Evolutionary conservation across 2,888 invertebrate species (phyloP).

Genomic region (Mantis religiosa): DNA sequence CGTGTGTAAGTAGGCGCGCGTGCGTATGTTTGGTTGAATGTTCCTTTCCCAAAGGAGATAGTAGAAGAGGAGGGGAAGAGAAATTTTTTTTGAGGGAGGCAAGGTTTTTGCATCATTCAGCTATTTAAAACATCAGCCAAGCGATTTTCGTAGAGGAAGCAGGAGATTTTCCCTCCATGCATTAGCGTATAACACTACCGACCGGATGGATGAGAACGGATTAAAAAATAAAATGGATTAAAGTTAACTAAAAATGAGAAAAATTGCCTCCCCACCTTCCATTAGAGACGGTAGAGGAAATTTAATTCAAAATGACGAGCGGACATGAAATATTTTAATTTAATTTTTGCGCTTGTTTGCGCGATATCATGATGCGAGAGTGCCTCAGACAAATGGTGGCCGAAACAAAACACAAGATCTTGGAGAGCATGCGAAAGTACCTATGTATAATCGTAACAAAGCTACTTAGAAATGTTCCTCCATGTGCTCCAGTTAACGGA

Average conservation of each 20-base stretch:
- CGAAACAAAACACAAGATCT: neutral
- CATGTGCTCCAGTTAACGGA: too few species aligned
- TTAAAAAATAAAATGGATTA: neutral
- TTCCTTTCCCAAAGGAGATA: slow-evolving; percentile 12
- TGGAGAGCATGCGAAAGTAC: too few species aligned
- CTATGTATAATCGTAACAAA: too few species aligned
- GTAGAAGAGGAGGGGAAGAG: neutral
- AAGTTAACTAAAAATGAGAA: neutral
- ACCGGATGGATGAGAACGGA: neutral
- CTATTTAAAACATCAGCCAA: slow-evolving; percentile 6
- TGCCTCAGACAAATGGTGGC: neutral
- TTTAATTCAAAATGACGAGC: neutral
- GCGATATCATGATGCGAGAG: neutral
- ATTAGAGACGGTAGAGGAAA: neutral
- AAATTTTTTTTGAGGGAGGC: neutral
- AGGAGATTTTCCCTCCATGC: neutral
- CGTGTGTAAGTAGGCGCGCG: too few species aligned
- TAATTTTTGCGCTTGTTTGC: neutral
- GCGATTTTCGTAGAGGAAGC: slow-evolving; percentile 8
- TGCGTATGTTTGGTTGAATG: slow-evolving; percentile 16
- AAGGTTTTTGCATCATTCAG: neutral
- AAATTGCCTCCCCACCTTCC: neutral
- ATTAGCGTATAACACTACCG: neutral
- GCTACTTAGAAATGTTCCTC: too few species aligned
- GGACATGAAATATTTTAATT: neutral